Evolutionary conservation across 2,888 invertebrate genomes (phyloP).

Genomic region (Dicycla oo): DNA sequence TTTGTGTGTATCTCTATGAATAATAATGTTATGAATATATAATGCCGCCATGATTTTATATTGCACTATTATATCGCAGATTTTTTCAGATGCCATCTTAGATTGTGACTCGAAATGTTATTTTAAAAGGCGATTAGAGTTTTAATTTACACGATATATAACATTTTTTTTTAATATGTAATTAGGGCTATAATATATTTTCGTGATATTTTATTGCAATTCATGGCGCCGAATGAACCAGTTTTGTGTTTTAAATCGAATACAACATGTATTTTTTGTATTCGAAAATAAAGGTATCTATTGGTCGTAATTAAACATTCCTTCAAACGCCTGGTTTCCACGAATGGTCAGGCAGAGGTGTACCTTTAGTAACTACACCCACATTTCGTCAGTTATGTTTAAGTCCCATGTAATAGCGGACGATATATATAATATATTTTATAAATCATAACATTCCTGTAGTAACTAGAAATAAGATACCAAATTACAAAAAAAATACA

Average conservation of each 20-base stretch:
- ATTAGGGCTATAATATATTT: background rate
- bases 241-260: background rate
- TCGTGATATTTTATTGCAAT: background rate
- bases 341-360: too few species aligned
- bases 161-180: conserved; percentile 7
- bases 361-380: too few species aligned
- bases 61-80: conserved; percentile 9
- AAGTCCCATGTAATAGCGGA: too few species aligned
- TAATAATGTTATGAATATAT: conserved; percentile 23
- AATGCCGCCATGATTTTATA: conserved; percentile 12
- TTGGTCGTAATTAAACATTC: background rate
- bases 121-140: conserved; percentile 40
- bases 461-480: too few species aligned
- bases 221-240: background rate
- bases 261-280: background rate
- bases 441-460: too few species aligned
- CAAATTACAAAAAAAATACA: too few species aligned
- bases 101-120: conserved; percentile 31
- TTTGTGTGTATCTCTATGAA: conserved; percentile 13
- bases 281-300: background rate
- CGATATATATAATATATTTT: too few species aligned
- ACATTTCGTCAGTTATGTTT: too few species aligned
- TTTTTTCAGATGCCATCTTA: conserved; percentile 11
- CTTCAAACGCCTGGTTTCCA: too few species aligned
- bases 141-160: conserved; percentile 29